These are phyloP conservation scores for Gallirallus australis DNA, from an alignment of 2,797 vertebrate species.

Conservation along the genomic window DNA sequence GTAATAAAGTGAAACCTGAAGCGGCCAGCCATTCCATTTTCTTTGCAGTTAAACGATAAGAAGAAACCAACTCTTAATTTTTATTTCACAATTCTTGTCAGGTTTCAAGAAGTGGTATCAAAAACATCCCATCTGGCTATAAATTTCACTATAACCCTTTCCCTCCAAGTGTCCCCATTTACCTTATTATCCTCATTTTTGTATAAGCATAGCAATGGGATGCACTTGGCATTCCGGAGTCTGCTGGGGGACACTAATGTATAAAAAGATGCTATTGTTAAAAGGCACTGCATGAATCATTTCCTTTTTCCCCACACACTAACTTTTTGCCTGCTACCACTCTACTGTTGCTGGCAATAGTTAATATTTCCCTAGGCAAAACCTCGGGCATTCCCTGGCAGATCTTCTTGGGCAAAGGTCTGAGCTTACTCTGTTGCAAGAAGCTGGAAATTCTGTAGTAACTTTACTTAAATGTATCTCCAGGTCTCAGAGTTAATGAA, in stretches of 20 bases:
- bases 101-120: not conserved
- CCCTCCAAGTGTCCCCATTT: not conserved
- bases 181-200: not conserved
- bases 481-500: not conserved
- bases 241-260: not conserved
- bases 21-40: not conserved
- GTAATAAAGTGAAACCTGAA: not conserved
- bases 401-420: not conserved
- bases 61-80: not conserved
- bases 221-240: not conserved
- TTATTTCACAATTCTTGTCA: not conserved
- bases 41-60: not conserved
- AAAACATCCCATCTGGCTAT: not conserved
- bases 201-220: not conserved
- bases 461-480: not conserved
- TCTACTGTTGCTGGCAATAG: not conserved
- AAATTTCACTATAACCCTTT: not conserved
- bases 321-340: not conserved
- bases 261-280: not conserved
- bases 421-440: not conserved
- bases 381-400: not conserved
- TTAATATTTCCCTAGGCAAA: not conserved
- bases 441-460: not conserved
- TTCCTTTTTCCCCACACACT: not conserved
- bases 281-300: not conserved